Evolutionary conservation across 2,113 vertebrate species (phyloP), one percentile per base, ranked within the genome.

Genomic region (Ictalurus punctatus): DNA sequence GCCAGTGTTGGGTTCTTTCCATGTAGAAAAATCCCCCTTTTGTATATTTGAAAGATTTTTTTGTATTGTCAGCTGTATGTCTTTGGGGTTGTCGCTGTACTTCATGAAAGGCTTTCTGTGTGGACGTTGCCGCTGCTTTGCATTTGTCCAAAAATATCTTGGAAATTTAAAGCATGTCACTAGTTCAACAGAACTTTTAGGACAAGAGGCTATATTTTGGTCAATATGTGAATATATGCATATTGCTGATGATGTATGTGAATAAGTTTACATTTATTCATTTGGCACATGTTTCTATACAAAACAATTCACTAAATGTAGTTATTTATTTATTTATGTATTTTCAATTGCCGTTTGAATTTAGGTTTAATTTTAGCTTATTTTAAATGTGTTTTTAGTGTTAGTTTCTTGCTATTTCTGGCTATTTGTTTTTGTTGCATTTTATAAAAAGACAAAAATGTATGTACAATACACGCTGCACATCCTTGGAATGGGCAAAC

Each of bases 81-180:
- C 30, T 87, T 69, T 69, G 78, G 86, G 59, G 13, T 82, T 54
- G 61, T 48, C 37, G 5, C 40, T 52, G 16, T 56, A 81, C n/a
- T 81, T 37, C 25, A 83, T 83, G 79, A 87, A 58, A 83, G 59
- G 63, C 30, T 83, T 69, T 88, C 73, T 88, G 79, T 83, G 40
- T 73, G 12, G 16, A 79, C 5, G 16, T 52, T 79, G 40, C 44
- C 40, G 16, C 85, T 65, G 85, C 71, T 82, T 80, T 87, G 59
- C 54, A 37, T 76, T 87, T 48, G 73, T 78, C 48, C 14, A n/a
- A 58, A 83, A 87, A 71, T 56, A 71, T 71, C 86, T 81, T 52
- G n/a, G 63, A 69, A 44, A 79, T 54, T 52, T 82, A 71, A 82
- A 40, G 71, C 71, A 73, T 40, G 34, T 73, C 14, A 81, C 67